Evolutionary conservation across 2,888 invertebrate genomes (phyloP).

Genomic region (Drosophila anomelani): DNA sequence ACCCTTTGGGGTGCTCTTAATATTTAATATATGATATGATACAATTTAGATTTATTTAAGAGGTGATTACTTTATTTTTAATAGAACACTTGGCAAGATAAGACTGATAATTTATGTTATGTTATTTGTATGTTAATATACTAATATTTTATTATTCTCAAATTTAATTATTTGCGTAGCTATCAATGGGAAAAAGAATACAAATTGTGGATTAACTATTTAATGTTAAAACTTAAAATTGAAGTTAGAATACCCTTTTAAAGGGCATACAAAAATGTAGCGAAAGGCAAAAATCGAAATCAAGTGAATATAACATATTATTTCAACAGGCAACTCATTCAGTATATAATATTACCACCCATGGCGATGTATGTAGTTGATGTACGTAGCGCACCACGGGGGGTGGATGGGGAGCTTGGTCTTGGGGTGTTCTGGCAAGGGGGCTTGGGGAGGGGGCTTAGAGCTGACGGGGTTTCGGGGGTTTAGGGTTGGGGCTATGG

Average conservation of each 20-base stretch:
- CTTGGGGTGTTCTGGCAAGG: background rate
- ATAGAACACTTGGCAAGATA: too few relatives aligned
- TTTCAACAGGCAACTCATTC: slow-evolving; percentile 58
- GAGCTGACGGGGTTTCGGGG: background rate
- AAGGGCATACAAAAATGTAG: slow-evolving; percentile 13
- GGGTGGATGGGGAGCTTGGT: background rate
- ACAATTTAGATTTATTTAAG: too few relatives aligned
- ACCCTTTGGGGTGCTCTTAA: background rate
- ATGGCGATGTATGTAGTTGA: slow-evolving; percentile 50
- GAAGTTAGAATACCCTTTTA: background rate
- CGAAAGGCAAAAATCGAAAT: slow-evolving; percentile 49
- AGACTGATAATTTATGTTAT: too few relatives aligned
- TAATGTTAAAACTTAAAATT: background rate
- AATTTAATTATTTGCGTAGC: too few relatives aligned
- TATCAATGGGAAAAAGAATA: too few relatives aligned
- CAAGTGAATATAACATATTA: slow-evolving; percentile 64
- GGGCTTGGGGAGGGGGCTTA: background rate
- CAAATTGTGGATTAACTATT: too few relatives aligned
- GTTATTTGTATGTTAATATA: too few relatives aligned
- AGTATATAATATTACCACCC: slow-evolving; percentile 64
- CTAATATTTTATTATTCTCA: too few relatives aligned
- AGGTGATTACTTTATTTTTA: too few relatives aligned
- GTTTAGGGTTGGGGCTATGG: slow-evolving; percentile 2
- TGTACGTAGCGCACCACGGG: slow-evolving; percentile 38
- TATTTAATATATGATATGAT: too few relatives aligned